Conservation (phyloP, 1,140 invertebrate species). For the Diachasma alloeum region DNA sequence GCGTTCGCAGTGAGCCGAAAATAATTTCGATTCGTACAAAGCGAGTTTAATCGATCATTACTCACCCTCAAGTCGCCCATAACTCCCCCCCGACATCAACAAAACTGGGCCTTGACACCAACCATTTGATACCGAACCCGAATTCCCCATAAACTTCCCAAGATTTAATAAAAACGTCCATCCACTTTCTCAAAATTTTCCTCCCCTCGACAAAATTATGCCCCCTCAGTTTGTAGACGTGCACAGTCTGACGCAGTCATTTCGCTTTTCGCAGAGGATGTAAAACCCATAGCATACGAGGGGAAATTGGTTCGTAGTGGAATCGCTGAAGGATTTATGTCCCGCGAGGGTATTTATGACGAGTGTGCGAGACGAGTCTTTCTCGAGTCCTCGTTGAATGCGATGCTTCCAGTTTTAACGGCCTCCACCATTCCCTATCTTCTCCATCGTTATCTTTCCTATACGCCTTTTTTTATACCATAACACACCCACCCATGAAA, state of each 20-base stretch:
- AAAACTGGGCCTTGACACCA: too few species aligned
- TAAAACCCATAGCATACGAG: constrained; percentile 6
- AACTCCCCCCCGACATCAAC: too few species aligned
- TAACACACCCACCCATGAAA: constrained; percentile 2
- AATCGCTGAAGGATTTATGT: constrained; percentile 35
- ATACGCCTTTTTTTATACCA: neutral
- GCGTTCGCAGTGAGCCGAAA: too few species aligned
- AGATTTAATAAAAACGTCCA: too few species aligned
- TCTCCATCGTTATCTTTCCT: neutral
- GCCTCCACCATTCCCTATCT: neutral
- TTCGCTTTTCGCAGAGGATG: neutral
- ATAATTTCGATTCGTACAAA: too few species aligned
- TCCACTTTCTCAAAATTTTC: too few species aligned
- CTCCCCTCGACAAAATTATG: too few species aligned
- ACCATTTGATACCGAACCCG: too few species aligned
- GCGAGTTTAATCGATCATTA: too few species aligned
- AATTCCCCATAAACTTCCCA: too few species aligned
- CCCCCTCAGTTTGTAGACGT: neutral
- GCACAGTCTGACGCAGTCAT: neutral
- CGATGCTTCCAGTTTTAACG: constrained; percentile 18
- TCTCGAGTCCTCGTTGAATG: neutral
- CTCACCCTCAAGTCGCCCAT: too few species aligned
- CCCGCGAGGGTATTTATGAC: constrained; percentile 35
- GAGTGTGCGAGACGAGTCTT: constrained; percentile 20
- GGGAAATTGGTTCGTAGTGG: constrained; percentile 34